Conservation (phyloP, 2,113 vertebrate species). For the Fregata magnificens region DNA sequence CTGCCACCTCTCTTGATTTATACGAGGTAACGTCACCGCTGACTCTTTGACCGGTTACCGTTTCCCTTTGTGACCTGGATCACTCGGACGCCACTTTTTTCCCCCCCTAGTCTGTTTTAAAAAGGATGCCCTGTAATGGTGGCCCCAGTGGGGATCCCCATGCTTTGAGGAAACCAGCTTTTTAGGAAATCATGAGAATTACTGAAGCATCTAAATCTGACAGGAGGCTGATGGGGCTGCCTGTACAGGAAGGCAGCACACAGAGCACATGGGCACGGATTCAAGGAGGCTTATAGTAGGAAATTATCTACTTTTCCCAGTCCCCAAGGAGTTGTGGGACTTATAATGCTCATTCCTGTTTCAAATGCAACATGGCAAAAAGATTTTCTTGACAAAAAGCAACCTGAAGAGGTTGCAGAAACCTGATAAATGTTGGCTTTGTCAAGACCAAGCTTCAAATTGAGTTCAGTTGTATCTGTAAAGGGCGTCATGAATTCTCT, state of each 20-base stretch:
- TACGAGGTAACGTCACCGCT: background rate
- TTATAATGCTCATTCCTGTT: background rate
- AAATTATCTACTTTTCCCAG: background rate
- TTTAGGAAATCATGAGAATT: background rate
- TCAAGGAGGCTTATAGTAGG: background rate
- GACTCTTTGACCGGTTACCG: rapidly evolving
- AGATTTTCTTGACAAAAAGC: background rate
- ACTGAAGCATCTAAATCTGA: background rate
- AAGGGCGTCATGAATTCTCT: background rate
- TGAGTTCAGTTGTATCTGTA: background rate
- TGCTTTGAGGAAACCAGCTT: background rate
- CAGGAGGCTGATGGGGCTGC: background rate
- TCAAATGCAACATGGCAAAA: background rate
- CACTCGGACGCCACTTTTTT: rapidly evolving
- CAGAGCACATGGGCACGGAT: rapidly evolving
- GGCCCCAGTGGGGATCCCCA: background rate
- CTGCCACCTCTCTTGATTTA: constrained; percentile 16
- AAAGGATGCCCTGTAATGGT: background rate
- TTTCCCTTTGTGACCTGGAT: background rate
- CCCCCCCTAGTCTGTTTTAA: rapidly evolving
- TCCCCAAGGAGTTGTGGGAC: background rate
- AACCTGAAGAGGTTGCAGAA: background rate
- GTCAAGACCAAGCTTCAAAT: background rate
- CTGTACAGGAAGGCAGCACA: background rate
- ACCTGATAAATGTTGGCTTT: background rate